phyloP scores from a whole-genome alignment of 2,888 invertebrate genomes.

The Rhagonycha lutea region DNA sequence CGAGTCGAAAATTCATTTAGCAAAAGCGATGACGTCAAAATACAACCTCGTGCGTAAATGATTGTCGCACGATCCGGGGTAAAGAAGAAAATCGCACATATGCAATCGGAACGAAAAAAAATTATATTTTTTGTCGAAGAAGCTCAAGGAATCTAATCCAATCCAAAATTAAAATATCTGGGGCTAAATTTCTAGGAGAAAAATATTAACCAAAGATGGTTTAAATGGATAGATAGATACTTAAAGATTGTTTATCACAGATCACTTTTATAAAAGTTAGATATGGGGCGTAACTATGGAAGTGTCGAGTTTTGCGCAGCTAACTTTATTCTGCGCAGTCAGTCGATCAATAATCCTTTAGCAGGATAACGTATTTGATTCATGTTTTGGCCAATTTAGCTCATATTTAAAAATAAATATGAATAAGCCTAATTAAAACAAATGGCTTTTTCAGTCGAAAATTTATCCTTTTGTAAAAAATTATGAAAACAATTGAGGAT shows the following conservation, averaged over 20 bases:
- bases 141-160: not conserved
- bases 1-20: not conserved
- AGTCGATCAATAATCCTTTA: slow-evolving; percentile 26
- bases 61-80: not conserved
- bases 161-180: not conserved
- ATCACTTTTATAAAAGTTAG: slow-evolving; percentile 13
- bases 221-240: not conserved
- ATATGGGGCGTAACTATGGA: slow-evolving; percentile 20
- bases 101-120: not conserved
- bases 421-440: not conserved
- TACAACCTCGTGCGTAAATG: not conserved
- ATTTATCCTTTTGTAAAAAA: not conserved
- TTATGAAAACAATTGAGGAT: not conserved
- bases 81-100: not conserved
- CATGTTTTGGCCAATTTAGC: not conserved
- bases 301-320: slow-evolving; percentile 8
- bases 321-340: slow-evolving; percentile 19
- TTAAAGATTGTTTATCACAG: slow-evolving; percentile 11
- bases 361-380: slow-evolving; percentile 14
- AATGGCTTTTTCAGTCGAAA: not conserved
- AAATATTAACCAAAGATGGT: not conserved
- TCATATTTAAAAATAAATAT: slow-evolving; percentile 4
- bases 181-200: not conserved
- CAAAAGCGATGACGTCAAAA: not conserved
- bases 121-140: not conserved